phyloP scores from a whole-genome alignment of 2,797 vertebrate genomes.

The Geotrypetes seraphini region DNA sequence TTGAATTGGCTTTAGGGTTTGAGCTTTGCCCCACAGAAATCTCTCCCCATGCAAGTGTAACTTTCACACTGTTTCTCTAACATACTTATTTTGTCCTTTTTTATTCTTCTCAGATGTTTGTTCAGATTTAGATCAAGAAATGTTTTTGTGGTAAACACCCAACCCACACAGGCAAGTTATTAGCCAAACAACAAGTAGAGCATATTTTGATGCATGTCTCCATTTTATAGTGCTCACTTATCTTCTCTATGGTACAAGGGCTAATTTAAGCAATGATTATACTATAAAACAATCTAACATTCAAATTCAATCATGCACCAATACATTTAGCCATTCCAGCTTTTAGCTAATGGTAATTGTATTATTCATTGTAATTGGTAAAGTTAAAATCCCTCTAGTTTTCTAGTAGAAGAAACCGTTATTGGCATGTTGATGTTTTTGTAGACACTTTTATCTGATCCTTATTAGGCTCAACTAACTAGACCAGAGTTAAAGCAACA shows the following conservation, averaged over 20 bases:
- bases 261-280: not conserved
- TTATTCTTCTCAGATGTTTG: not conserved
- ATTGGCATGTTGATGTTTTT: too few relatives aligned
- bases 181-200: not conserved
- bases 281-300: too few relatives aligned
- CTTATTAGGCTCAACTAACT: too few relatives aligned
- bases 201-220: not conserved
- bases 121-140: not conserved
- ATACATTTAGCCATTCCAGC: too few relatives aligned
- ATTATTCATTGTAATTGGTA: too few relatives aligned
- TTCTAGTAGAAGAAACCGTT: too few relatives aligned
- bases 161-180: not conserved
- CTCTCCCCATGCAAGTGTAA: not conserved
- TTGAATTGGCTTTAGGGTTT: not conserved
- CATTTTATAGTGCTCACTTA: not conserved
- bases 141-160: not conserved
- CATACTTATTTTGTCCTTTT: not conserved
- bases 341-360: too few relatives aligned
- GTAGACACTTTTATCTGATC: too few relatives aligned
- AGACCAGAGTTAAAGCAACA: too few relatives aligned
- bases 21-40: not conserved
- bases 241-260: not conserved
- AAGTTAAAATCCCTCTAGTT: too few relatives aligned
- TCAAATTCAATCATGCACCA: too few relatives aligned
- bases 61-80: not conserved